phyloP scores from a whole-genome alignment of 2,113 vertebrate species.

The Catharus fuscescens region DNA sequence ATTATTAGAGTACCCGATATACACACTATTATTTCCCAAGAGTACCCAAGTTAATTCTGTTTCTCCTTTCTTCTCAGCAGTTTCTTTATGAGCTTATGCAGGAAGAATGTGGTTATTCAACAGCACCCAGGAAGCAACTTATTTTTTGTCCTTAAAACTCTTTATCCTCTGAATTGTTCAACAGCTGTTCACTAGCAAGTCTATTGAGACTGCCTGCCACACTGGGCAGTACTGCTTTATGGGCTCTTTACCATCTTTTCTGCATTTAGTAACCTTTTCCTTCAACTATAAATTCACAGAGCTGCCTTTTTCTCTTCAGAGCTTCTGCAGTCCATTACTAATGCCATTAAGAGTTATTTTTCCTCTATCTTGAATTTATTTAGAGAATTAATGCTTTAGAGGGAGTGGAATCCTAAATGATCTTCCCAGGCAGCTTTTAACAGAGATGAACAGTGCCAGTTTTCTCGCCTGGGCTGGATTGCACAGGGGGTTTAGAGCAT shows the following conservation, averaged over 20 bases:
- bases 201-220: background rate
- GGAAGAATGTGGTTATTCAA: background rate
- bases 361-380: background rate
- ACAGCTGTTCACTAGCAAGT: background rate
- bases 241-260: background rate
- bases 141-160: background rate
- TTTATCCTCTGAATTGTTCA: background rate
- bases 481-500: background rate
- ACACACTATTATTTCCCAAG: background rate
- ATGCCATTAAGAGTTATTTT: background rate
- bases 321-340: background rate
- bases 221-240: background rate
- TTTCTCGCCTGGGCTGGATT: background rate
- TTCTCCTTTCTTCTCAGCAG: constrained; percentile 6
- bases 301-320: background rate
- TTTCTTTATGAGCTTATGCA: constrained; percentile 1
- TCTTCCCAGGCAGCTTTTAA: background rate
- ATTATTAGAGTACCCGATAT: background rate
- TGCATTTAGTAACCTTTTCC: background rate
- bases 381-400: background rate
- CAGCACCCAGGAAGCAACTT: constrained; percentile 2
- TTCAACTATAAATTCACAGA: background rate
- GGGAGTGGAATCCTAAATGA: background rate
- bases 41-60: background rate
- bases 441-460: background rate